phyloP scores from a whole-genome alignment of 2,113 vertebrate genomes.

The Bos indicus region DNA sequence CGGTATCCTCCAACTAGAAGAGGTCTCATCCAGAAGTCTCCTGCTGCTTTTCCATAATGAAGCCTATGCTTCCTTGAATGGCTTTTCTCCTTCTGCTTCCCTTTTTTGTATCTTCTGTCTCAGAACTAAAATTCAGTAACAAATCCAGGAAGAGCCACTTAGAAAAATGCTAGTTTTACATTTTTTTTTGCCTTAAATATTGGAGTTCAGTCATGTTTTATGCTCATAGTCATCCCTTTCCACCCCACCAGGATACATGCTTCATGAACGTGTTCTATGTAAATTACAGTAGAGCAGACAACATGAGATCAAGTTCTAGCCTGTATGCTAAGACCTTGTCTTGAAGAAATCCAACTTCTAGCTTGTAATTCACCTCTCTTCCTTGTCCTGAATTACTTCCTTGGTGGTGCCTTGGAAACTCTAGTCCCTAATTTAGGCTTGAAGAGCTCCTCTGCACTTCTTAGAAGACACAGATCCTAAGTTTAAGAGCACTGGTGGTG shows the following conservation, averaged over 20 bases:
- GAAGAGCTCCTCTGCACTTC: background rate
- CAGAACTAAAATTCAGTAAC: background rate
- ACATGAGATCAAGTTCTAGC: background rate
- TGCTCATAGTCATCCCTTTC: background rate
- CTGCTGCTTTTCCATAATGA: background rate
- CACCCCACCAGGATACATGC: background rate
- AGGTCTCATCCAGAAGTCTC: background rate
- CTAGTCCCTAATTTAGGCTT: background rate
- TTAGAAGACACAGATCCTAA: background rate
- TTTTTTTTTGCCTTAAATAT: background rate
- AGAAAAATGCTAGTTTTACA: background rate
- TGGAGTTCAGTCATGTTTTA: background rate
- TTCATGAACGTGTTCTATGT: background rate
- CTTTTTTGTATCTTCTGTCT: background rate
- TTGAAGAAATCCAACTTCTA: background rate
- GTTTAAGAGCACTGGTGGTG: background rate
- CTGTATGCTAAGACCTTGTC: background rate
- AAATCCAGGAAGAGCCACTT: background rate
- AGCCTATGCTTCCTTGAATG: background rate
- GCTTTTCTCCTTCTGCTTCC: background rate
- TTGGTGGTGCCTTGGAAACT: background rate
- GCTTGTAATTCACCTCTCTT: background rate
- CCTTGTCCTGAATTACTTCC: background rate
- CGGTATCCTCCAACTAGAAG: background rate
- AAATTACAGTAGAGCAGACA: background rate